Percentiles rank a stretch among this genome's conserved stretches.
These are phyloP conservation scores for Aphidius ervi DNA, from an alignment of 1,140 invertebrate genomes.

Conservation along the genomic window DNA sequence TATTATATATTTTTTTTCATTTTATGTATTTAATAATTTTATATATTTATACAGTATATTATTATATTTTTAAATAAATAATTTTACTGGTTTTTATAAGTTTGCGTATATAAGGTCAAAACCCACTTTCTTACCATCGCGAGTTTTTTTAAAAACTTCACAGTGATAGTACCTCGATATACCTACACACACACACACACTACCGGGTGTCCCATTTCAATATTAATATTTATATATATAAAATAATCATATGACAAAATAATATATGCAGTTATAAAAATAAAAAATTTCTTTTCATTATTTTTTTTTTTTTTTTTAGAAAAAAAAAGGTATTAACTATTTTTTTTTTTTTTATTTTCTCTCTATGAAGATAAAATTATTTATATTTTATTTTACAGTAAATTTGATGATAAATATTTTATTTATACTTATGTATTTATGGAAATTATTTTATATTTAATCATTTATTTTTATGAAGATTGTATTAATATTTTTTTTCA, in stretches of 20 bases:
- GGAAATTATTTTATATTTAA: background rate
- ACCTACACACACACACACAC: constrained; percentile 19
- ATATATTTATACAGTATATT: background rate
- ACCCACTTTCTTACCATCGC: constrained; percentile 26
- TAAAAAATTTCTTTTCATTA: too few relatives aligned
- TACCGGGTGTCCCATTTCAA: constrained; percentile 19
- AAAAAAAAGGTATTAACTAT: too few relatives aligned
- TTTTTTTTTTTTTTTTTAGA: too few relatives aligned
- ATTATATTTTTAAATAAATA: background rate
- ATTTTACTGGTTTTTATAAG: constrained; percentile 14
- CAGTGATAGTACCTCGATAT: constrained; percentile 9
- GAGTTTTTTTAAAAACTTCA: background rate
- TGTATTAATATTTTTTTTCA: background rate
- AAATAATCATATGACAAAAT: constrained; percentile 26
- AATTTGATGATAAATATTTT: background rate
- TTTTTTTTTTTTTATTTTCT: too few relatives aligned
- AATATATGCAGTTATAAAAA: too few relatives aligned
- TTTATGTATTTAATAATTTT: background rate
- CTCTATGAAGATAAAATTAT: too few relatives aligned
- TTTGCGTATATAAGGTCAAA: constrained; percentile 27
- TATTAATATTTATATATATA: constrained; percentile 24
- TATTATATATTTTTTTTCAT: constrained; percentile 11
- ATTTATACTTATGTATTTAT: background rate
- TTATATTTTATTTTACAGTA: background rate
- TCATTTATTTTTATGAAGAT: background rate